Conservation (phyloP, 2,888 invertebrate species). For the Eurytoma adleriae region DNA sequence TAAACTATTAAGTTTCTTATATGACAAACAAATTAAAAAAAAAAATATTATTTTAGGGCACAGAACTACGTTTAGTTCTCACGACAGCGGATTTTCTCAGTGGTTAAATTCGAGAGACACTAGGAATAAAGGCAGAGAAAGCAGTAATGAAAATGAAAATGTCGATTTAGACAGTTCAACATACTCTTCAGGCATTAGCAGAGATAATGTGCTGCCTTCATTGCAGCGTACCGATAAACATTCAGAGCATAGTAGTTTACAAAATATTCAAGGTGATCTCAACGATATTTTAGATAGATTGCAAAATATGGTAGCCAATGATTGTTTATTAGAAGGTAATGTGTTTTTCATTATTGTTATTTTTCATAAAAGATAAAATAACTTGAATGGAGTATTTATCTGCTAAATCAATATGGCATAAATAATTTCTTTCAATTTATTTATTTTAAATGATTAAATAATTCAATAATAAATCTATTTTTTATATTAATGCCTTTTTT, state of each 20-base stretch:
- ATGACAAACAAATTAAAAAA: not conserved
- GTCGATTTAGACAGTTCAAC: constrained; percentile 60
- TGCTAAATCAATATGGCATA: too few relatives aligned
- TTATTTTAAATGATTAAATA: too few relatives aligned
- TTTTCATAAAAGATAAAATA: not conserved
- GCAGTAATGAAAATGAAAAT: constrained; percentile 61
- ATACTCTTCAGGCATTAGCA: constrained; percentile 64
- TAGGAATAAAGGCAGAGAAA: constrained; percentile 50
- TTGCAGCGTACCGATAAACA: constrained; percentile 72
- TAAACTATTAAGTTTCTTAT: not conserved
- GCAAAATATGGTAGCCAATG: constrained; percentile 84
- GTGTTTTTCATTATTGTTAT: constrained; percentile 4
- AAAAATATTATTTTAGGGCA: constrained; percentile 18
- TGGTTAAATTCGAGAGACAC: constrained; percentile 68
- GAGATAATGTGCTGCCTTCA: constrained; percentile 70
- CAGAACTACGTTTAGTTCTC: constrained; percentile 55
- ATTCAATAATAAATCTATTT: too few relatives aligned
- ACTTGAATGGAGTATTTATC: constrained; percentile 1
- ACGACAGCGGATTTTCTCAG: constrained; percentile 72
- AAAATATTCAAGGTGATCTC: constrained; percentile 81
- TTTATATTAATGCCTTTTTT: too few relatives aligned
- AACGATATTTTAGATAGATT: constrained; percentile 84
- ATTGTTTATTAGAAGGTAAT: constrained; percentile 82
- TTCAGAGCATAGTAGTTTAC: constrained; percentile 73
- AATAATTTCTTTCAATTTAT: too few relatives aligned